Base-by-base conservation (phyloP, 2,113 vertebrate species). In the Ia io region DNA sequence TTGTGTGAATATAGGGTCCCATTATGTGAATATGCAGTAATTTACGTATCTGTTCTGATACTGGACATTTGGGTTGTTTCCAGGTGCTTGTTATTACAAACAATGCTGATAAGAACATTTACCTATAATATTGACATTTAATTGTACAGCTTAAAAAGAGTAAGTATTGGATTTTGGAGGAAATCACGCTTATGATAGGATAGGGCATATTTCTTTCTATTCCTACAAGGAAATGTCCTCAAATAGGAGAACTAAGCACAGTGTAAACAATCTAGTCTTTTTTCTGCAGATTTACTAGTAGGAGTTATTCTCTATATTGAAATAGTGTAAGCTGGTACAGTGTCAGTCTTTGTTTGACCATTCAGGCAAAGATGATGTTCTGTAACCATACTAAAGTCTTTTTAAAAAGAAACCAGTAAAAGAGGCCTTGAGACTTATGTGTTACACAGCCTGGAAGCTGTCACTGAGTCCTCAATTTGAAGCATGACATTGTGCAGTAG, bases 401-500 rank as follows among this genome's bases (percentile, higher is more conserved):
- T 42, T 83, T 40, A 63, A 23, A 85, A 23, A 56, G 63, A 94
- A 37, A 37, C 3, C 9, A 28, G 70, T 30, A 9, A 83, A 61
- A 65, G 49, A 80, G 83, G 28, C 44, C 42, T 16, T 25, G 11
- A 73, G 86, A 79, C 30, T 51, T 79, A 65, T 49, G 71, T 94
- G 92, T 88, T 30, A 30, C 40, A 23, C 47, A 90, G 37, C 73
- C 80, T 78, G 73, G 63, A 82, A 96, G 71, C 93, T 85, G 86
- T 92, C 92, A 74, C 76, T 20, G 83, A 71, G 83, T 84, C 80
- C 93, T 91, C 88, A 77, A 59, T 63, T 51, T 77, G 94, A 96
- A 84, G 93, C 74, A 20, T 93, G 95, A 67, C 84, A 71, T 69
- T 82, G 87, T 95, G 79, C 91, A 93, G 79, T 91, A 87, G 74